Base-by-base conservation (phyloP, 35 echinoderm and acorn worm genomes). In the Apostichopus californicus region DNA sequence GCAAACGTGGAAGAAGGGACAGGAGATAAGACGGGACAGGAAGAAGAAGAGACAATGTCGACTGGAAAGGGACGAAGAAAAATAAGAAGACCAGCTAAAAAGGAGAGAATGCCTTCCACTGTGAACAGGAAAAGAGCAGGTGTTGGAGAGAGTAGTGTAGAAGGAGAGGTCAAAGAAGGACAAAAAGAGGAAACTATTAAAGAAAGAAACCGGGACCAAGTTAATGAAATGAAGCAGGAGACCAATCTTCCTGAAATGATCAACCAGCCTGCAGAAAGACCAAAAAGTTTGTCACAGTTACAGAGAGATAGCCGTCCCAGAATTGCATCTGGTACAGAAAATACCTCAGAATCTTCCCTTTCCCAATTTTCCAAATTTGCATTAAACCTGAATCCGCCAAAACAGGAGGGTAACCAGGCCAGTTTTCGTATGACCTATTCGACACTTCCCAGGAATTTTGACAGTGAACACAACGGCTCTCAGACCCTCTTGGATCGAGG, bases 361-460 rank as follows among this genome's bases (percentile, higher is more conserved):
- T 82, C 60, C 6, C 75, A 73, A 24, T 92, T 92, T 73, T 92
- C 91, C 17, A 21, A 85, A 58, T 84, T 92, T 92, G 54, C 58
- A 5, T 13, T 92, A 56, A 58, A 54, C 14, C n/a, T 89, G 10
- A 64, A 72, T 18, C 23, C 18, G 5, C 25, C 86, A 72, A 73
- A 5, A 17, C 20, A 58, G 46, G 68, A 73, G 24, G 72, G 68
- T 18, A 89, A 72, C 24, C 86, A 89, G 28, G 86, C 86, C 20
- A 89, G 64, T 73, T 89, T 89, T 54, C 92, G 92, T 46, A 95
- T 98, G 92, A 95, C 92, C 12, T 95, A 98, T 86, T 98, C 96
- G 22, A 98, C 96, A 28, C 86, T 95, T 10, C 96, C 96, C 10
- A 90, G 71, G 15, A 92, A 25, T 56, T 56, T 95, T 55, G 64